Evolutionary conservation across 1,140 invertebrate genomes (phyloP).

Genomic region (Macrobrachium nipponense): DNA sequence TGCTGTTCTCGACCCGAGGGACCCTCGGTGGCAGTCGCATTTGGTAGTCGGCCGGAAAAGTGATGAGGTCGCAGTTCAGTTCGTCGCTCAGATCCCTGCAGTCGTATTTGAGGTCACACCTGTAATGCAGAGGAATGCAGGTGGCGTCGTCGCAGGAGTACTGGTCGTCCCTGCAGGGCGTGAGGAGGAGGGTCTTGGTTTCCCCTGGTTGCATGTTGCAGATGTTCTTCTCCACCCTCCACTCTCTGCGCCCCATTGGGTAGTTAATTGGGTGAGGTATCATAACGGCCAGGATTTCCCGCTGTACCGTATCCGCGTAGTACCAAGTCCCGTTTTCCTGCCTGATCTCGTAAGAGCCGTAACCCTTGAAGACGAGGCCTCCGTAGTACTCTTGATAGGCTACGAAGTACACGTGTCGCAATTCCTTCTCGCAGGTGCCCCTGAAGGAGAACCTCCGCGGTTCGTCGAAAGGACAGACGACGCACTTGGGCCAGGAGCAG

Average conservation of each 20-base stretch:
- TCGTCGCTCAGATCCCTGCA: constrained; percentile 82
- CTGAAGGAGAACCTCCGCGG: constrained; percentile 8
- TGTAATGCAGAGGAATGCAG: constrained; percentile 69
- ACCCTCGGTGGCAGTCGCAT: constrained; percentile 52
- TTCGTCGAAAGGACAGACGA: constrained; percentile 36
- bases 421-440: constrained; percentile 42
- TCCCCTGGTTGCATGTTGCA: constrained; percentile 34
- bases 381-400: constrained; percentile 30
- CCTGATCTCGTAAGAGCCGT: constrained; percentile 36
- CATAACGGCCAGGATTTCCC: constrained; percentile 28
- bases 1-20: constrained; percentile 20
- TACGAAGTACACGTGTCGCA: constrained; percentile 37
- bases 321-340: constrained; percentile 15
- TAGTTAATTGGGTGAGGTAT: neutral
- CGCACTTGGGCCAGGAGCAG: constrained; percentile 21
- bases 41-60: constrained; percentile 45
- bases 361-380: constrained; percentile 26
- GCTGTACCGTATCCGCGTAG: neutral
- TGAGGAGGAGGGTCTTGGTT: constrained; percentile 27
- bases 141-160: constrained; percentile 69
- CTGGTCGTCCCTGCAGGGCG: constrained; percentile 64
- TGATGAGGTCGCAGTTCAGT: constrained; percentile 70
- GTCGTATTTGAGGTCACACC: constrained; percentile 77
- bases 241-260: constrained; percentile 58
- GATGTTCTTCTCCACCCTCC: constrained; percentile 40